Percentiles rank a stretch among this genome's conserved stretches.
Evolutionary conservation across 2,113 vertebrate genomes (phyloP).

Genomic region (Sula dactylatra): DNA sequence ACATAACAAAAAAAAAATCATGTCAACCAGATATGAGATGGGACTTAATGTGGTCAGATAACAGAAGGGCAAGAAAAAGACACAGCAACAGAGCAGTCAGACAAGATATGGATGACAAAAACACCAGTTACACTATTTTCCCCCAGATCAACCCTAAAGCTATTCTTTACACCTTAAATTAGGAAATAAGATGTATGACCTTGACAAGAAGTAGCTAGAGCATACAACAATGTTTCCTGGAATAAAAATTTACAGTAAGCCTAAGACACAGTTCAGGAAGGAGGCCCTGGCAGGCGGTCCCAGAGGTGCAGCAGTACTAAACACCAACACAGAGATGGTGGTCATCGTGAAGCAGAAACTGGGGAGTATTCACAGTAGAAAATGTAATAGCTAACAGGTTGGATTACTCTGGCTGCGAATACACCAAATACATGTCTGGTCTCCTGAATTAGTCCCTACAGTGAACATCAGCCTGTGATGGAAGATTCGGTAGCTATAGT

Average conservation of each 20-base stretch:
- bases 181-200: background rate
- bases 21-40: background rate
- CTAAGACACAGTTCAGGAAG: background rate
- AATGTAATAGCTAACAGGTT: background rate
- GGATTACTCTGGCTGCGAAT: background rate
- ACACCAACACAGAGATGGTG: rapidly evolving
- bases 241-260: background rate
- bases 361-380: background rate
- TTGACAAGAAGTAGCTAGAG: background rate
- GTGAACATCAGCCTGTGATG: background rate
- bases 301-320: background rate
- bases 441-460: background rate
- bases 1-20: background rate
- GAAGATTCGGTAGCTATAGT: background rate
- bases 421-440: background rate
- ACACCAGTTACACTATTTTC: background rate
- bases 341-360: background rate
- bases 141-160: background rate
- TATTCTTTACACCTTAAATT: background rate
- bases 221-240: background rate
- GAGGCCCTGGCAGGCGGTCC: background rate
- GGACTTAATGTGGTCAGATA: background rate
- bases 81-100: background rate
- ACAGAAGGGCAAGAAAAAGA: background rate
- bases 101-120: background rate